Base-by-base conservation (phyloP, 2,113 vertebrate species). In the Gymnarchus niloticus region DNA sequence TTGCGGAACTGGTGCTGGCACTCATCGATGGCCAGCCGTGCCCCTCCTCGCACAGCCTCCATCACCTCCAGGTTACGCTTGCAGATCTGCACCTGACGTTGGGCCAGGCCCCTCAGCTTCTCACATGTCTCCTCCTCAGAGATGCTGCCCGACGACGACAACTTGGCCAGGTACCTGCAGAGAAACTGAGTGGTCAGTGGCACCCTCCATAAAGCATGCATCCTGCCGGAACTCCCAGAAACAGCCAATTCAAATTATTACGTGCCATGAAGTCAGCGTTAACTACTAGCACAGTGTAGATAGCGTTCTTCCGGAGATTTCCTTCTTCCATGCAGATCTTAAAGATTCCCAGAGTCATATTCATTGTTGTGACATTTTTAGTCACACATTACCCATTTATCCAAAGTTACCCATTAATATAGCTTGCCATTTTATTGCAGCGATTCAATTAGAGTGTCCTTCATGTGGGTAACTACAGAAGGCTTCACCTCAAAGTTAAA, bases 41-140 rank as follows among this genome's bases (percentile, higher is more conserved):
- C 98, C 0, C 98, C 98, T 0, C 96, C 95, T 1, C 98, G 95
- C 88, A 99, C 98, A 0, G 98, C 98, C 83, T 99, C 98, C 98
- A 99, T 99, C 92, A 99, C 98, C 92, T 99, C 98, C 89, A 99
- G 93, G 87, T 97, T 98, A 80, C 97, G 95, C 89, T 99, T 99
- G 93, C 98, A 99, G 95, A 99, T 97, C 94, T 99, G 98, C 88
- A 99, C 97, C 93, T 99, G 98, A 91, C 97, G 94, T 92, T 98
- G 97, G 91, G 98, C 99, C 90, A 99, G 92, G 6, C 98, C 98
- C 90, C 97, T 96, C 91, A 99, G 95, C 92, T 97, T 96, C 93
- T 99, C 98, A 0, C 98, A 99, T 0, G 97, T 97, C 92, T 98
- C 97, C 91, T 99, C 97, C 85, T 99, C 97, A 0, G 96, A 96